phyloP scores from a whole-genome alignment of 2,888 invertebrate species.

The Orthosia cruda region DNA sequence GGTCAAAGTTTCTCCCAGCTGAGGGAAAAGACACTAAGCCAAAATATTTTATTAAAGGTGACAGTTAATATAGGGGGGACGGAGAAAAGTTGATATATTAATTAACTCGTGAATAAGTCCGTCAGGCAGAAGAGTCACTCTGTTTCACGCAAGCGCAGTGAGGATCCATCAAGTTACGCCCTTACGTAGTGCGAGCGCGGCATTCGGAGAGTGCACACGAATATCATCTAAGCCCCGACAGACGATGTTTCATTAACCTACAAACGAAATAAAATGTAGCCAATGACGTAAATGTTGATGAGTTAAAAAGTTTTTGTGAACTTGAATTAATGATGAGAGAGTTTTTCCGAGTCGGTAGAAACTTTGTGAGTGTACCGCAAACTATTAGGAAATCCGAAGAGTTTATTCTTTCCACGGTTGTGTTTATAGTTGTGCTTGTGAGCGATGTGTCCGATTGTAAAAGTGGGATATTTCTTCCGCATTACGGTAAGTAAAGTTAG shows the following conservation, averaged over 20 bases:
- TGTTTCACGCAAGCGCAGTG: conserved; percentile 88
- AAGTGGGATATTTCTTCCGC: conserved; percentile 81
- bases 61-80: conserved; percentile 86
- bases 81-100: conserved; percentile 91
- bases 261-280: conserved; percentile 74
- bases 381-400: conserved; percentile 69
- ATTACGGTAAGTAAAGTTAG: conserved; percentile 82
- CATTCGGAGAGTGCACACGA: conserved; percentile 80
- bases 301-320: conserved; percentile 78
- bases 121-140: conserved; percentile 89
- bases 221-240: conserved; percentile 55
- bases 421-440: conserved; percentile 80
- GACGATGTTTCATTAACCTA: conserved; percentile 79
- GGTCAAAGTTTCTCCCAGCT: conserved; percentile 51
- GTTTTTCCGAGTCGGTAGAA: conserved; percentile 47
- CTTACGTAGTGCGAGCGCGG: conserved; percentile 86
- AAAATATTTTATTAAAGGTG: conserved; percentile 88
- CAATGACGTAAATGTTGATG: conserved; percentile 76
- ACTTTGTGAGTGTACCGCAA: conserved; percentile 63
- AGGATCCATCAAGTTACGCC: conserved; percentile 83
- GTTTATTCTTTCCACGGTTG: conserved; percentile 70
- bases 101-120: conserved; percentile 91
- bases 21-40: conserved; percentile 73
- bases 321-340: conserved; percentile 76
- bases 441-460: conserved; percentile 83